phyloP scores from a whole-genome alignment of 2,113 vertebrate genomes.

The Thunnus thynnus region DNA sequence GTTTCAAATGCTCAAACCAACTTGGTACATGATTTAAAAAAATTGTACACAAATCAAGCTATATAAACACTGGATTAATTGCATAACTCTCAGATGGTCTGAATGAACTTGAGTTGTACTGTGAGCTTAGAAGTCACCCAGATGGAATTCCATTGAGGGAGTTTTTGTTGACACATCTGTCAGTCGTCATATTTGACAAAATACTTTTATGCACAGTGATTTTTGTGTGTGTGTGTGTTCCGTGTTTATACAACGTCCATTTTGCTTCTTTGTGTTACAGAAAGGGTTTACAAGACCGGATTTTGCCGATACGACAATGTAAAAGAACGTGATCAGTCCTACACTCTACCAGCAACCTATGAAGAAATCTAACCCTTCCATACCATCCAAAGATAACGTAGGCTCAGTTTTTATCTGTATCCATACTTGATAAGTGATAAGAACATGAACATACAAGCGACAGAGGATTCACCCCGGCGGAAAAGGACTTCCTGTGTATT shows the following conservation, averaged over 20 bases:
- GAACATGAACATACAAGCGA: slow-evolving; percentile 2
- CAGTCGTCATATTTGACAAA: not conserved
- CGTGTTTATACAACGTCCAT: not conserved
- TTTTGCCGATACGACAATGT: slow-evolving; percentile 53
- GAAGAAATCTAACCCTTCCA: slow-evolving; percentile 14
- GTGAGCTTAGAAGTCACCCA: not conserved
- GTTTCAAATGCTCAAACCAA: not conserved
- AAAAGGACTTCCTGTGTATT: slow-evolving; percentile 10
- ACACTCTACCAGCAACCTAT: not conserved
- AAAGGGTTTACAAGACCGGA: slow-evolving; percentile 71
- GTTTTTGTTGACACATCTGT: not conserved
- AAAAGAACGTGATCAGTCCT: slow-evolving; percentile 26
- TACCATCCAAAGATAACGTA: slow-evolving; percentile 8
- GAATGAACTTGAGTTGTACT: not conserved
- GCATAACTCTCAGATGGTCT: not conserved
- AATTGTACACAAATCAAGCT: not conserved
- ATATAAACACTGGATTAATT: not conserved
- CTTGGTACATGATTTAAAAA: not conserved
- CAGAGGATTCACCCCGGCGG: not conserved
- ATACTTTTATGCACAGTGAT: not conserved
- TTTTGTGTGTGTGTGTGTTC: not conserved
- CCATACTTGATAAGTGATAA: slow-evolving; percentile 9
- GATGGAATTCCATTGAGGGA: not conserved
- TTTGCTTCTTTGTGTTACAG: slow-evolving; percentile 76
- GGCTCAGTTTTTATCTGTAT: slow-evolving; percentile 30